Evolutionary conservation across 2,888 invertebrate genomes (phyloP).

Genomic region (Heliconius ismenius): DNA sequence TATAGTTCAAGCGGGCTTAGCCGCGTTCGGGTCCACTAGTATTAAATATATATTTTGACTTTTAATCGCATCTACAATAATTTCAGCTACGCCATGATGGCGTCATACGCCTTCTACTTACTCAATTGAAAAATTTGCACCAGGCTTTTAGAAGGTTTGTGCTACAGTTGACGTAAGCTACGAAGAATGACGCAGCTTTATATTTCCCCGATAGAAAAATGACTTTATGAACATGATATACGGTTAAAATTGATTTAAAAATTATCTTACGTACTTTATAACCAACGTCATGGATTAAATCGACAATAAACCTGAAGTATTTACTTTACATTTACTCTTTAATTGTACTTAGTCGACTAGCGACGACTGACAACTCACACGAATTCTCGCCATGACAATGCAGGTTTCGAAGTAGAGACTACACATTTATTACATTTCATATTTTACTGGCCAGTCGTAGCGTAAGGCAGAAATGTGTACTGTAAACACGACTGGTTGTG

Average conservation of each 20-base stretch:
- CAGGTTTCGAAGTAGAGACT: constrained; percentile 61
- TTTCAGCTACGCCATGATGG: not conserved
- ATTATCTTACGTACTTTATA: constrained; percentile 49
- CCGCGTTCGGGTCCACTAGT: no score
- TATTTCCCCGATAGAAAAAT: constrained; percentile 55
- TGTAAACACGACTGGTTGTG: no score
- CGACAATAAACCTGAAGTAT: constrained; percentile 74
- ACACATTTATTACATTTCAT: constrained; percentile 9
- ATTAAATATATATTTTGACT: not conserved
- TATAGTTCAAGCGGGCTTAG: no score
- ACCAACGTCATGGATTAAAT: constrained; percentile 73
- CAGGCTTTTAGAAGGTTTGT: constrained; percentile 53
- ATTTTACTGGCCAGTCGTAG: not conserved
- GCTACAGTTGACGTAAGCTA: constrained; percentile 55
- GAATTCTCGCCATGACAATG: constrained; percentile 69
- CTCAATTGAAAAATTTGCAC: constrained; percentile 51
- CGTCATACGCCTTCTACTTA: constrained; percentile 15
- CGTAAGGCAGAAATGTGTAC: no score
- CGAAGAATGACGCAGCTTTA: constrained; percentile 46
- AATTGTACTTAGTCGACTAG: constrained; percentile 66
- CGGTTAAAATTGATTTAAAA: constrained; percentile 26
- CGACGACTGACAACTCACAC: constrained; percentile 60
- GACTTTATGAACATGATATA: constrained; percentile 46
- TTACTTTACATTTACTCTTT: constrained; percentile 78
- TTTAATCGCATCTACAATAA: not conserved